Conservation (phyloP, 2,888 invertebrate genomes). For the Eumacrocentrus americanus region DNA sequence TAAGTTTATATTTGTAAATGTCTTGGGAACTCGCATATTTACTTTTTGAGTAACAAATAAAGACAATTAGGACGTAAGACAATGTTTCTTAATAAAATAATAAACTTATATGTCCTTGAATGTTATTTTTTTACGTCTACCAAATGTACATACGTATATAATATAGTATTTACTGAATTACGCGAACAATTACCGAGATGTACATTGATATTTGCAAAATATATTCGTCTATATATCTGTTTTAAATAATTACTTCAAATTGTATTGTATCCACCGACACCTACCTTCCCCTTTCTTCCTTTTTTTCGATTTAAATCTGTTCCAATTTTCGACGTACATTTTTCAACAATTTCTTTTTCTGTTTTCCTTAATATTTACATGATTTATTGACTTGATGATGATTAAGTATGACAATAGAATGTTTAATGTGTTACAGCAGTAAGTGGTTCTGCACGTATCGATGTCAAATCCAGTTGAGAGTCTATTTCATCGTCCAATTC, state of each 20-base stretch:
- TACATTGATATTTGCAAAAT: slow-evolving; percentile 26
- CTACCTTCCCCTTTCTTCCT: no score
- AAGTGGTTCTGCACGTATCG: slow-evolving; percentile 83
- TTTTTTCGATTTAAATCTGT: background rate
- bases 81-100: slow-evolving; percentile 31
- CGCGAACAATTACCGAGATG: slow-evolving; percentile 6
- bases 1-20: slow-evolving; percentile 18
- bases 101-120: slow-evolving; percentile 28
- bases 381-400: slow-evolving; percentile 8
- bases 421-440: slow-evolving; percentile 78
- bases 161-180: slow-evolving; percentile 4
- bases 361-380: no score
- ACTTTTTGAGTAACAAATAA: slow-evolving; percentile 17
- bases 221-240: slow-evolving; percentile 22
- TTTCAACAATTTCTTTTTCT: background rate
- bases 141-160: slow-evolving; percentile 24
- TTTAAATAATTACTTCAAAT: slow-evolving; percentile 8
- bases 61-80: slow-evolving; percentile 22
- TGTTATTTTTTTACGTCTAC: slow-evolving; percentile 38
- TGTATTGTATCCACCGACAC: no score
- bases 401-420: background rate
- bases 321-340: background rate
- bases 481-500: slow-evolving; percentile 85
- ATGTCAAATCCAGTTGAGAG: slow-evolving; percentile 78
- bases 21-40: background rate